Percentiles rank a stretch among this genome's conserved stretches.
Conservation (phyloP, 2,888 invertebrate genomes). For the Galeopsomyia nigrocyanea region DNA sequence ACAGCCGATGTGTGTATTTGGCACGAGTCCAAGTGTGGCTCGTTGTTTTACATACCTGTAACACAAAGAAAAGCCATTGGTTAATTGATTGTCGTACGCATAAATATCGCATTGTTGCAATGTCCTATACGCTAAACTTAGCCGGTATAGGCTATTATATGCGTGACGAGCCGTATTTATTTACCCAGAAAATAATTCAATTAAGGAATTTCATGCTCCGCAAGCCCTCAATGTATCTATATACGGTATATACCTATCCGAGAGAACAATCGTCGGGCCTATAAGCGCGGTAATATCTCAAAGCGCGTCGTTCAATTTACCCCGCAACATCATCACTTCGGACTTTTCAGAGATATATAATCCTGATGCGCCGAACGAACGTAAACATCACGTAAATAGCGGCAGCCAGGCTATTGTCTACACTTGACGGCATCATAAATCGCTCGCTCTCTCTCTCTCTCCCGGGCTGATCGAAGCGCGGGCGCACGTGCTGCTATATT, state of each 20-base stretch:
- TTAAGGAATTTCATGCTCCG: too few species aligned
- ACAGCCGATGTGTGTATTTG: not conserved
- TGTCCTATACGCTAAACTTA: too few species aligned
- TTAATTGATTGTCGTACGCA: constrained; percentile 16
- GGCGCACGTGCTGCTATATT: not conserved
- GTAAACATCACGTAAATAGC: constrained; percentile 22
- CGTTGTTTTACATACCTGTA: constrained; percentile 49
- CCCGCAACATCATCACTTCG: not conserved
- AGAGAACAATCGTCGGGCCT: too few species aligned
- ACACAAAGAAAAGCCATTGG: constrained; percentile 46
- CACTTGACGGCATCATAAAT: too few species aligned
- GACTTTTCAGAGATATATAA: not conserved
- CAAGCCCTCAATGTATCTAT: too few species aligned
- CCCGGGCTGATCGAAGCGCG: not conserved
- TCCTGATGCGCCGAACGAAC: constrained; percentile 1
- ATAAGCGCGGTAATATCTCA: too few species aligned
- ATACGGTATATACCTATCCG: too few species aligned
- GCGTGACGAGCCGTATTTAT: too few species aligned
- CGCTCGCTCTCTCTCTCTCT: not conserved
- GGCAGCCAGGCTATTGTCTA: too few species aligned
- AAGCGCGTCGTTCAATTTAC: not conserved
- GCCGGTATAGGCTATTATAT: too few species aligned
- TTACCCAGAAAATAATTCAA: too few species aligned
- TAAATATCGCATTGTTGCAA: too few species aligned
- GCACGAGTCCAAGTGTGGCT: not conserved